These are phyloP conservation scores for Trinectes maculatus DNA, from an alignment of 2,113 vertebrate genomes.

Conservation along the genomic window DNA sequence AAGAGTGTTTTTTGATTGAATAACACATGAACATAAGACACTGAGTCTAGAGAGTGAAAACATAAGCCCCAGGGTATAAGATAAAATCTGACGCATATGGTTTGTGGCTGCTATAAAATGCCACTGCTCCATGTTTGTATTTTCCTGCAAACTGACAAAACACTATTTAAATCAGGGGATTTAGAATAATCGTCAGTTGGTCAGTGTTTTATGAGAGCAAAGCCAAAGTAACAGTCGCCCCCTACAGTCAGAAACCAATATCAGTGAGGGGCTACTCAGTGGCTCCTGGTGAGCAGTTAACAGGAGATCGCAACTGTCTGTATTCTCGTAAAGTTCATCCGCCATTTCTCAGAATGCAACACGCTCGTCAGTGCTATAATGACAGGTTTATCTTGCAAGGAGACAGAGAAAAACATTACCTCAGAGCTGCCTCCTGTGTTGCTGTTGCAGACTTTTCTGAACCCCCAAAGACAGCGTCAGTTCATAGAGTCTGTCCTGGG, in stretches of 20 bases:
- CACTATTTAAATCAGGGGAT: not conserved
- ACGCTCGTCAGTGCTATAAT: slow-evolving; percentile 52
- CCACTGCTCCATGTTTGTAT: not conserved
- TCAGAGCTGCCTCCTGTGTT: slow-evolving; percentile 60
- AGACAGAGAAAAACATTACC: slow-evolving; percentile 76
- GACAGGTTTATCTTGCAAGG: slow-evolving; percentile 72
- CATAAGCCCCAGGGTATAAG: not conserved
- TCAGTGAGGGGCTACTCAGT: not conserved
- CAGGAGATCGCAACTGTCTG: not conserved
- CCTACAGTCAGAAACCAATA: slow-evolving; percentile 21
- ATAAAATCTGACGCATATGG: slow-evolving; percentile 3
- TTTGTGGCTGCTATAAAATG: not conserved
- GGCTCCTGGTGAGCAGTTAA: not conserved
- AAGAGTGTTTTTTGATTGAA: slow-evolving; percentile 1
- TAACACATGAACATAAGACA: slow-evolving; percentile 5
- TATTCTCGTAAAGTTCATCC: slow-evolving; percentile 7
- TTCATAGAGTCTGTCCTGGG: slow-evolving; percentile 72
- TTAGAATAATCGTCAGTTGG: not conserved
- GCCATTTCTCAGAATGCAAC: slow-evolving; percentile 50
- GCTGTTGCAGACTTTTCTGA: slow-evolving; percentile 60
- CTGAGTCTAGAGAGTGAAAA: slow-evolving; percentile 2
- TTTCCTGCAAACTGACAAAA: not conserved
- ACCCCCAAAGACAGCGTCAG: slow-evolving; percentile 62
- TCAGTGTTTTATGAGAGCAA: not conserved
- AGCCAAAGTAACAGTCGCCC: slow-evolving; percentile 23